Evolutionary conservation across 2,888 invertebrate species (phyloP).

Genomic region (Dione juno): DNA sequence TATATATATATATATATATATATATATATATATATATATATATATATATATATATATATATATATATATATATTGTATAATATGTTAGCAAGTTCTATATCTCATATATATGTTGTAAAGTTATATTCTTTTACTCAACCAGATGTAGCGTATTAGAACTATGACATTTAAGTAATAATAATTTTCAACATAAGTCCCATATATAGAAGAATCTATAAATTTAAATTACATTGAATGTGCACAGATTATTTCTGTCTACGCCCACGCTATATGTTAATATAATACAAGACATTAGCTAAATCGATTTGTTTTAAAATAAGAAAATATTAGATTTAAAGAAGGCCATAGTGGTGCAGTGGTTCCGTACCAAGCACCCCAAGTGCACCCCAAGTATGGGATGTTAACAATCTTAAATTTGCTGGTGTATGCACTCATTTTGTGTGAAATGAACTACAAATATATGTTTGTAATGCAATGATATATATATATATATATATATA

Average conservation of each 20-base stretch:
- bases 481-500: no score
- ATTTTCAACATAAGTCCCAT: not conserved
- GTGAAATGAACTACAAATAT: no score
- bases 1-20: not conserved
- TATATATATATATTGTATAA: no score
- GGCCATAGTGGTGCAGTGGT: not conserved
- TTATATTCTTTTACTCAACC: not conserved
- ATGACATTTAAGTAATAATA: slow-evolving; percentile 6
- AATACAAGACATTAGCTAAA: not conserved
- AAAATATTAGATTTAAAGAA: not conserved
- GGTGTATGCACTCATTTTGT: no score
- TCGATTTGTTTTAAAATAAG: not conserved
- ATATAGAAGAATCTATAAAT: slow-evolving; percentile 8
- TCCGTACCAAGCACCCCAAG: no score
- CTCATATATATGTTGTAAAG: not conserved
- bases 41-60: no score
- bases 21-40: not conserved
- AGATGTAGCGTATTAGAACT: not conserved
- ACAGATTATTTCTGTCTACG: slow-evolving; percentile 4
- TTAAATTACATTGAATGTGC: slow-evolving; percentile 8
- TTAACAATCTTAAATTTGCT: no score
- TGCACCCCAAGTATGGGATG: no score
- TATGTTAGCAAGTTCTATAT: no score
- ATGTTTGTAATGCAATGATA: no score
- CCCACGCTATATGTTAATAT: slow-evolving; percentile 7